Evolutionary conservation across 2,797 vertebrate genomes (phyloP), one percentile per base, ranked within the genome.

Genomic region (Neosilurus hyrtlii): DNA sequence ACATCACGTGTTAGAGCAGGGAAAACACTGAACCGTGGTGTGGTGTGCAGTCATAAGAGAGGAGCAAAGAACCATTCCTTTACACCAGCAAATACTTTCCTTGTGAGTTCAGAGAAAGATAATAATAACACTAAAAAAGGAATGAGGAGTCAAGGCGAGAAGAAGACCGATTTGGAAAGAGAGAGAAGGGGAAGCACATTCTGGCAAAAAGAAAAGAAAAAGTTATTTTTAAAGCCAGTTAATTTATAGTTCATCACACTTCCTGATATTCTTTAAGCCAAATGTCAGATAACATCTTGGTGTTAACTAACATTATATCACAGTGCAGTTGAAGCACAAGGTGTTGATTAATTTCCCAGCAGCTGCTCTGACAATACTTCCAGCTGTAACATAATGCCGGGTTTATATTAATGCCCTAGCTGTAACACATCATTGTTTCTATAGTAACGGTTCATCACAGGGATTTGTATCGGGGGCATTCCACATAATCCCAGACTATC

Each of bases 51-150:
- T 22, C 10, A n/a, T 71, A 54, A 61, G 57, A 62, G 57, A 18
- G 30, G 37, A 77, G 63, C 63, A 20, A 4, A 54, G 56, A 63
- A 71, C 56, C 65, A 16, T 68, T 79, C 57, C 43, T 78, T 77
- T 62, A 63, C 20, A 35, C 65, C 56, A 83, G 82, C 26, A 26
- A 71, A 70, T 75, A 52, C 72, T 82, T 75, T 56, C 59, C 66
- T 72, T 71, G 26, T 61, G 66, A 79, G 24, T 62, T 66, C 72
- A 74, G 62, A 35, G 49, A 74, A 82, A 70, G 20, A 71, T 61
- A 70, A 52, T 52, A 51, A 67, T 75, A 16, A 82, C 14, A 76
- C n/a, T 57, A 9, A 77, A 77, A 76, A 78, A 78, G 22, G 59
- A 16, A 65, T 57, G 74, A 71, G 22, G 24, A 76, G 62, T 37